Conservation (phyloP, 2,888 invertebrate genomes). For the Hydropsyche betteni region DNA sequence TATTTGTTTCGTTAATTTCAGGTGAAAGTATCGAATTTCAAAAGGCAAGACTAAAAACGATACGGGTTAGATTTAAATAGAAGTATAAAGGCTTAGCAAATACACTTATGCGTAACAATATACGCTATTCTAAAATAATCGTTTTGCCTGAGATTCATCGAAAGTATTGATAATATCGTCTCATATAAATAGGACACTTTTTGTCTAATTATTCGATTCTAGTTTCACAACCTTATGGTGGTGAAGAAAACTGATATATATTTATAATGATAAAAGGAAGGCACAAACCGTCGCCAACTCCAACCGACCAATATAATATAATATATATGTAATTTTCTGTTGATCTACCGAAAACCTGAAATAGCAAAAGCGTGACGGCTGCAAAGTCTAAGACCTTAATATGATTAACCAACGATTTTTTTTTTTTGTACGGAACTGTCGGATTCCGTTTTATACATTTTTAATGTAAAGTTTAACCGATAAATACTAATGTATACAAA, state of each 20-base stretch:
- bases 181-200: slow-evolving; percentile 22
- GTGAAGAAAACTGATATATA: slow-evolving; percentile 30
- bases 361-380: slow-evolving; percentile 11
- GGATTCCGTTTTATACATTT: slow-evolving; percentile 33
- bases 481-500: slow-evolving; percentile 33
- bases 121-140: slow-evolving; percentile 19
- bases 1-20: slow-evolving; percentile 4
- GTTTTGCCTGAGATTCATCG: slow-evolving; percentile 23
- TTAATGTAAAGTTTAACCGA: slow-evolving; percentile 33
- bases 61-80: slow-evolving; percentile 17
- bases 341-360: slow-evolving; percentile 28
- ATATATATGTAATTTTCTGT: background rate
- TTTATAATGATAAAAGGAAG: slow-evolving; percentile 27
- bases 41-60: slow-evolving; percentile 28
- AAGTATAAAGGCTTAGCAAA: slow-evolving; percentile 29
- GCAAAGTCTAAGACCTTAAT: slow-evolving; percentile 35
- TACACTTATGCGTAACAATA: slow-evolving; percentile 20
- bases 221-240: slow-evolving; percentile 29
- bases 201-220: slow-evolving; percentile 21
- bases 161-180: background rate
- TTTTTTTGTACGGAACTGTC: slow-evolving; percentile 35
- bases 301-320: slow-evolving; percentile 10
- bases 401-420: slow-evolving; percentile 39
- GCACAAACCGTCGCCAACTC: slow-evolving; percentile 34
- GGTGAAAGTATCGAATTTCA: slow-evolving; percentile 2